Base-by-base conservation (phyloP, 2,888 invertebrate genomes). In the Xestia c-nigrum region DNA sequence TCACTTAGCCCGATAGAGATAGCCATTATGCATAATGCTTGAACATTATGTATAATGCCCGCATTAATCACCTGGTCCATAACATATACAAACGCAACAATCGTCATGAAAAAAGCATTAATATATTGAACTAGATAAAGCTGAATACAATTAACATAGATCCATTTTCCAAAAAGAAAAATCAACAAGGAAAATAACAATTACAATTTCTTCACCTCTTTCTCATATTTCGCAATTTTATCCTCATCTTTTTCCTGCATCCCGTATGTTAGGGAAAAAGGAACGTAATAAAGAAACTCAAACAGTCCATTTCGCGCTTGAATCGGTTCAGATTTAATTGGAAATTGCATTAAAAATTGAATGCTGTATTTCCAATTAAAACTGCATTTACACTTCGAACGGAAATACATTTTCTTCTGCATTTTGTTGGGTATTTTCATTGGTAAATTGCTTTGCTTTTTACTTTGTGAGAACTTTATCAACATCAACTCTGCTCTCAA, bases 351-450 rank as follows among this genome's bases (percentile, higher is more conserved):
- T 50, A 65, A 79, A 71, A 79, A 69, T 46, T 69, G 43, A 57
- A 75, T 72, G 46, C 46, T 70, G 71, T 79, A 69, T 75, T 84
- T 72, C 76, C 76, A 84, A 84, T 84, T 83, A 76, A 75, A 75
- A 69, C 7, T 72, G 43, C 24, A 80, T 80, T 80, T 70, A 80
- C 76, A 70, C 57, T 61, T 72, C 5, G 21, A 19, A 40, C 21
- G 40, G 43, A 61, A 59, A 72, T 31, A 68, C 0, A 65, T 47
- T 68, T 64, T 43, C 40, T 74, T 67, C 16, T 57, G 16, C n/a
- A 16, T 19, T 67, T 6, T 46, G 14, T 50, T 57, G n/a, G n/a
- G 16, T 59, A 31, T 40, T 59, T 72, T 52, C 12, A 38, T 46
- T 69, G 7, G 5, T 46, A n/a, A 38, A 66, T 76, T 50, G 9